A percentile compares a stretch with the other conserved stretches of the same genome.
These are phyloP conservation scores for Tichodroma muraria DNA, from an alignment of 2,113 vertebrate genomes.

Conservation along the genomic window DNA sequence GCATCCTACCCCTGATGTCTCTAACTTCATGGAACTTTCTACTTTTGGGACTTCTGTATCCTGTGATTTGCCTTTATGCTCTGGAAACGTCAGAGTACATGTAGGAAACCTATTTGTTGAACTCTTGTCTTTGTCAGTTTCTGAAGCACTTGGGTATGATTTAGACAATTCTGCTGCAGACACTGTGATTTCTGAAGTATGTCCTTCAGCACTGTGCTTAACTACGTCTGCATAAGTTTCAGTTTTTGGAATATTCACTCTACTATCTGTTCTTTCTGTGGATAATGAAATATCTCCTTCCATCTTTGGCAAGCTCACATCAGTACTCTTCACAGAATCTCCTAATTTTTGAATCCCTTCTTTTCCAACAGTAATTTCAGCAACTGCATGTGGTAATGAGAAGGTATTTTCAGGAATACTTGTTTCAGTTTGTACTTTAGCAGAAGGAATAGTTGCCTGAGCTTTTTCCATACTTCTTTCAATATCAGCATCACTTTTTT, in stretches of 20 bases:
- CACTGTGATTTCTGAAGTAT: background rate
- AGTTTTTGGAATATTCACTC: background rate
- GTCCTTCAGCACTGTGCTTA: background rate
- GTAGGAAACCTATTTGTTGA: background rate
- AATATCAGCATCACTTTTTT: background rate
- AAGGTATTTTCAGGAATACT: background rate
- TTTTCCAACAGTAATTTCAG: slow-evolving; percentile 8
- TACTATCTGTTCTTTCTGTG: background rate
- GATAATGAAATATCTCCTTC: background rate
- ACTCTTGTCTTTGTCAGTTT: background rate
- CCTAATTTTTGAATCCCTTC: background rate
- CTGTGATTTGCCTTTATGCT: background rate
- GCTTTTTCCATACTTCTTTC: background rate
- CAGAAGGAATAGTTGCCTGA: background rate
- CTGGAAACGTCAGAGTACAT: background rate
- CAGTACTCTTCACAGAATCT: background rate
- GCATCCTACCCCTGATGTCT: background rate
- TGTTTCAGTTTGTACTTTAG: background rate
- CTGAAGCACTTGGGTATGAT: background rate
- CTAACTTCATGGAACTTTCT: background rate
- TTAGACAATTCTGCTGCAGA: background rate
- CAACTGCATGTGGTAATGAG: background rate
- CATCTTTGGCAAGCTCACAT: background rate
- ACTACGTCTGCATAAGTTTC: background rate
- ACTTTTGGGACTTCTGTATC: background rate